Conservation (phyloP, 2,797 vertebrate genomes). For the Melanogrammus aeglefinus region DNA sequence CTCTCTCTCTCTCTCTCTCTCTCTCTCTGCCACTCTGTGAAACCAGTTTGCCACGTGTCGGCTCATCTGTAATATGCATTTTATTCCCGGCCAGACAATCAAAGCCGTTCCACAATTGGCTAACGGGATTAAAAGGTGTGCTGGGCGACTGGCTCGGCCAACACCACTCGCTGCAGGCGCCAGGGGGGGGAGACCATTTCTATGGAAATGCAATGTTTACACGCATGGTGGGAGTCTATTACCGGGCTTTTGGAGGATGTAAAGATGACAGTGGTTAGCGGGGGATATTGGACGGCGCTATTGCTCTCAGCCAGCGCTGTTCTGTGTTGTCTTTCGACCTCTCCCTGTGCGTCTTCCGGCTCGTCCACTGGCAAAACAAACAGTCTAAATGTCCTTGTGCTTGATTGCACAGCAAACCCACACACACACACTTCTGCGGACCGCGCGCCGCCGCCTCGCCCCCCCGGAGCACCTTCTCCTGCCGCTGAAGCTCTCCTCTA, state of each 20-base stretch:
- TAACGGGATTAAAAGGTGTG: conserved; percentile 68
- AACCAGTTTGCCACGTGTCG: conserved; percentile 26
- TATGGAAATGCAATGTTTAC: conserved; percentile 76
- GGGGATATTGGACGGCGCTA: conserved; percentile 34
- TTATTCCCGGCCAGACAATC: conserved; percentile 30
- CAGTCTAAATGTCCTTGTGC: conserved; percentile 66
- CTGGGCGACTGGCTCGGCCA: conserved; percentile 49
- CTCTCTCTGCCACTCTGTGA: conserved; percentile 3
- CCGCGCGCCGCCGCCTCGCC: conserved; percentile 11
- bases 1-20: conserved; percentile 21
- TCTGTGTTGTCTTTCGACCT: neutral
- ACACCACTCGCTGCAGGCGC: conserved; percentile 58
- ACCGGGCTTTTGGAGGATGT: conserved; percentile 68
- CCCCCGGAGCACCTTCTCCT: conserved; percentile 42
- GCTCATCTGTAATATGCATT: conserved; percentile 23
- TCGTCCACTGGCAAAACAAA: conserved; percentile 70
- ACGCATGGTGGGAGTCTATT: conserved; percentile 73
- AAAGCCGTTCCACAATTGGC: conserved; percentile 39
- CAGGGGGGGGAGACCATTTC: conserved; percentile 64
- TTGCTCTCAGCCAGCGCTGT: conserved; percentile 35
- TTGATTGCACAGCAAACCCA: conserved; percentile 58
- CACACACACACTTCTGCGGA: conserved; percentile 36
- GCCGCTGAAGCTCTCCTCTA: conserved; percentile 55
- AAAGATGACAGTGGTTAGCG: conserved; percentile 57
- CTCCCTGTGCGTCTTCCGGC: conserved; percentile 29